phyloP scores from a whole-genome alignment of 53 echinoderm and acorn worm species.

The Henricia sp. region DNA sequence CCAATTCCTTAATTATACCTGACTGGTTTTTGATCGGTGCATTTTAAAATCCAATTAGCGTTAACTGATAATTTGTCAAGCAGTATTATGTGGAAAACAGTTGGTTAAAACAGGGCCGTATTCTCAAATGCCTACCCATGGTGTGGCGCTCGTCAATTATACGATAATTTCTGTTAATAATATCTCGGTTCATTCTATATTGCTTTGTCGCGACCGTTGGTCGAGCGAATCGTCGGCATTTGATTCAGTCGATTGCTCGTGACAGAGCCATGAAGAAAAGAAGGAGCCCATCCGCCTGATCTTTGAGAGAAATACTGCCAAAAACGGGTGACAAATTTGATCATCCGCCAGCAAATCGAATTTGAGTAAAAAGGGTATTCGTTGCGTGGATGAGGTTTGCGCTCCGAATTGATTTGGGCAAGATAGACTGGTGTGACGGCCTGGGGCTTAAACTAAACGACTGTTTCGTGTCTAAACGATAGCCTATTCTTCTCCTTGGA shows the following conservation, averaged over 20 bases:
- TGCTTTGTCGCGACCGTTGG: not conserved
- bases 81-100: not conserved
- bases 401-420: conserved; percentile 32
- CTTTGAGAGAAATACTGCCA: conserved; percentile 38
- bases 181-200: not conserved
- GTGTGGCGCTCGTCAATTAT: not conserved
- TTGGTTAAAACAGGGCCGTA: not conserved
- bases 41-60: not conserved
- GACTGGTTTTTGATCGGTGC: no score
- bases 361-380: not conserved
- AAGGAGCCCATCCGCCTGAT: conserved; percentile 17
- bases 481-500: no score
- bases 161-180: not conserved
- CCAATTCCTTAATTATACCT: no score
- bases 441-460: not conserved
- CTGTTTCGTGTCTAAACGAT: conserved; percentile 43
- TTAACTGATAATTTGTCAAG: no score
- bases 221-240: not conserved
- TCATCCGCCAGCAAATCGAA: conserved; percentile 35
- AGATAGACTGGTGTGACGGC: conserved; percentile 12
- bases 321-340: conserved; percentile 50
- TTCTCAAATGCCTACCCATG: not conserved
- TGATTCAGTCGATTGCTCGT: not conserved
- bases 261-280: not conserved
- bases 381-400: not conserved